Evolutionary conservation across 2,888 invertebrate genomes (phyloP).

Genomic region (Bhutanitis thaidina): DNA sequence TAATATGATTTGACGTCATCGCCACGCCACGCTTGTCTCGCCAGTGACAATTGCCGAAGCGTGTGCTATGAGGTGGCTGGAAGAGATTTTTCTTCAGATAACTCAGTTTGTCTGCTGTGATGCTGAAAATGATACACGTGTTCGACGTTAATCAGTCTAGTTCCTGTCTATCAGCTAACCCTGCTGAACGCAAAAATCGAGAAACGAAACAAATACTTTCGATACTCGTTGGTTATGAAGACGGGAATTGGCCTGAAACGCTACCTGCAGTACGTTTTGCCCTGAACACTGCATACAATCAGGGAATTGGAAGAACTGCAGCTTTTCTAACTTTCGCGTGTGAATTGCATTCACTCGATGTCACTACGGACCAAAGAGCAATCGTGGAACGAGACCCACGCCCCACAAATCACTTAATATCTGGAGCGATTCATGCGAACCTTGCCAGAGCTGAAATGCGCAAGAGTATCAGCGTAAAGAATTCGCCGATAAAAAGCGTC

Average conservation of each 20-base stretch:
- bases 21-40: no score
- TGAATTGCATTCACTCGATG: neutral
- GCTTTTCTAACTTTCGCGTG: neutral
- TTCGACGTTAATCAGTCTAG: neutral
- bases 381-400: neutral
- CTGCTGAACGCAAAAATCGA: neutral
- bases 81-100: neutral
- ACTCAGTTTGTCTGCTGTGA: neutral
- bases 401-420: neutral
- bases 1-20: no score
- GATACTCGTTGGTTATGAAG: neutral
- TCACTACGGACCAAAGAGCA: neutral
- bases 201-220: neutral
- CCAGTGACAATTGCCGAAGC: neutral
- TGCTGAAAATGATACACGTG: neutral
- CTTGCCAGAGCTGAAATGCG: neutral
- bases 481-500: neutral
- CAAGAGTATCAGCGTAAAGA: neutral
- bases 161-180: neutral
- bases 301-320: neutral
- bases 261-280: neutral
- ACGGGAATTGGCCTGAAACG: neutral
- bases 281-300: neutral
- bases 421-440: neutral
- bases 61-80: neutral